Conservation (phyloP, 2,888 invertebrate genomes). For the Trissoscelio sp. region DNA sequence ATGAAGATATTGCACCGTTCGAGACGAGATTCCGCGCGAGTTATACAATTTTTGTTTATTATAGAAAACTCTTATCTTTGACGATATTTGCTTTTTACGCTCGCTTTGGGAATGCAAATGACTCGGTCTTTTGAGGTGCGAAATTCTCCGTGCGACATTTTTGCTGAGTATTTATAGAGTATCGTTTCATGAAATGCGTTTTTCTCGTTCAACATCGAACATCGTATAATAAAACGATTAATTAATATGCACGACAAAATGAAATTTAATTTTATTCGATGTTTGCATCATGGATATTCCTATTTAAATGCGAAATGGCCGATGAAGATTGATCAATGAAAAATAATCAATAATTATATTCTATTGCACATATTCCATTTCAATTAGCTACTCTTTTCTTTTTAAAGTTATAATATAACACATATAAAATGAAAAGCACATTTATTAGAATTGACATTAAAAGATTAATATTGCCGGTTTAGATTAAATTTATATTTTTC, state of each 20-base stretch:
- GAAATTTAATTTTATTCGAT: conserved; percentile 7
- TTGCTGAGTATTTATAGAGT: background rate
- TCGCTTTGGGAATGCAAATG: conserved; percentile 18
- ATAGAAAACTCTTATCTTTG: conserved; percentile 28
- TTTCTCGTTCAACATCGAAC: background rate
- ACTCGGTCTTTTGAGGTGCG: conserved; percentile 1
- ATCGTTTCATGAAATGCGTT: background rate
- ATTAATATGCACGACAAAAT: conserved; percentile 34
- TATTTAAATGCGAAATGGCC: too few species aligned
- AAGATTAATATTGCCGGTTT: too few species aligned
- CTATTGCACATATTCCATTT: too few species aligned
- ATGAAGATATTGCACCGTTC: conserved; percentile 51
- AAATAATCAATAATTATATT: too few species aligned
- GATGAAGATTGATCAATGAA: too few species aligned
- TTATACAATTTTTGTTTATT: conserved; percentile 42
- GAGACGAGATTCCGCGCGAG: conserved; percentile 13
- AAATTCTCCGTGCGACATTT: background rate
- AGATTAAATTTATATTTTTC: too few species aligned
- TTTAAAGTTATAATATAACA: too few species aligned
- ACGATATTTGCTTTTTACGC: conserved; percentile 19
- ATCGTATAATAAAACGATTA: conserved; percentile 40
- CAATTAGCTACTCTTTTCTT: too few species aligned
- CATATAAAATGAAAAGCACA: too few species aligned
- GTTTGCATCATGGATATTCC: too few species aligned
- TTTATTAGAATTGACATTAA: too few species aligned